Conservation (phyloP, 2,888 invertebrate genomes). For the Papilio protenor region DNA sequence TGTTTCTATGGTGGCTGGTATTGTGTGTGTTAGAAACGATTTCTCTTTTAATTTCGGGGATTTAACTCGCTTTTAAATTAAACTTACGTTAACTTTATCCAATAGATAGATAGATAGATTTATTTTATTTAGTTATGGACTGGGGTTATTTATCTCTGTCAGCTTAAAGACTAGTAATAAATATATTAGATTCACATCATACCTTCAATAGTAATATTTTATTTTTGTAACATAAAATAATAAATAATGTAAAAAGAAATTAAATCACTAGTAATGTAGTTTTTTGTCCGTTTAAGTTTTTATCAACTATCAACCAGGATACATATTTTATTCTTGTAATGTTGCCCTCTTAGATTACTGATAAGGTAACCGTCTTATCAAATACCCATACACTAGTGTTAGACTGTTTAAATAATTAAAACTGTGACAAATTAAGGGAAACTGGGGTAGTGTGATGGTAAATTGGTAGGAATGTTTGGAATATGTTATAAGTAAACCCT, state of each 20-base stretch:
- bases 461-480: too few species aligned
- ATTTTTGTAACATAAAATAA: too few species aligned
- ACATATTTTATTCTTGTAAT: not conserved
- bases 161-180: not conserved
- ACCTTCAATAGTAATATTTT: too few species aligned
- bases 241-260: not conserved
- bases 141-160: not conserved
- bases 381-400: not conserved
- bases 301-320: slow-evolving; percentile 16
- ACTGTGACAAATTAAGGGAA: too few species aligned
- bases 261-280: not conserved
- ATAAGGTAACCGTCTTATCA: slow-evolving; percentile 6
- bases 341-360: not conserved
- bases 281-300: not conserved
- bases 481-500: too few species aligned
- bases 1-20: slow-evolving; percentile 46
- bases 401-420: slow-evolving; percentile 1
- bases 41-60: slow-evolving; percentile 49
- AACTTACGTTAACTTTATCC: slow-evolving; percentile 3
- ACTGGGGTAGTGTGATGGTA: too few species aligned
- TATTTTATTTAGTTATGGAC: not conserved
- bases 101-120: not conserved
- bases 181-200: not conserved
- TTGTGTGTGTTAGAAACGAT: slow-evolving; percentile 59
- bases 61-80: not conserved